phyloP scores from a whole-genome alignment of 2,797 vertebrate species.

The Argentina silus region DNA sequence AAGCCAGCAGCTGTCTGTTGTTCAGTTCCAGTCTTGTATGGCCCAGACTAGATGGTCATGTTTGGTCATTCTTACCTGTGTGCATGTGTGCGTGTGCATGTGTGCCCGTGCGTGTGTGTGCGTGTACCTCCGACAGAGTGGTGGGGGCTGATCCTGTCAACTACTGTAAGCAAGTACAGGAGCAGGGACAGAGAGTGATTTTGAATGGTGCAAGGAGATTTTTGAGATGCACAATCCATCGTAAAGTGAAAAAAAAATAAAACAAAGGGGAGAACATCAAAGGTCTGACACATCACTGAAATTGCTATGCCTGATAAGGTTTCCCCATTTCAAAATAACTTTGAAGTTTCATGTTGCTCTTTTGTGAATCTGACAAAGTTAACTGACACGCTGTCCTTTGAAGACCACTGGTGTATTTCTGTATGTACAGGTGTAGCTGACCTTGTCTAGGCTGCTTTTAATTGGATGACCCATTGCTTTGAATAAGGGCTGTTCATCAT shows the following conservation, averaged over 20 bases:
- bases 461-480: conserved; percentile 69
- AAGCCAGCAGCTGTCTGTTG: background rate
- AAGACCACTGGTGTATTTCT: conserved; percentile 56
- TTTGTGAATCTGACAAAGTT: conserved; percentile 70
- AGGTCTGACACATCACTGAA: conserved; percentile 60
- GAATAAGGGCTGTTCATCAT: conserved; percentile 59
- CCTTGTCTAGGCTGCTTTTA: conserved; percentile 66
- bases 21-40: conserved; percentile 1
- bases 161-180: conserved; percentile 27
- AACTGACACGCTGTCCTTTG: conserved; percentile 52
- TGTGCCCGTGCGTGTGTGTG: background rate
- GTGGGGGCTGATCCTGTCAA: conserved; percentile 26
- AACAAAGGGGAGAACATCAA: conserved; percentile 70
- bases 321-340: conserved; percentile 73
- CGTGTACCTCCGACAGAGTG: background rate
- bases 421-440: conserved; percentile 64
- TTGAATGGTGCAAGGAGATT: conserved; percentile 46
- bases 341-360: conserved; percentile 75
- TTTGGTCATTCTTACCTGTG: background rate
- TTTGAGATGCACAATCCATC: conserved; percentile 63
- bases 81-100: background rate
- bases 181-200: conserved; percentile 45
- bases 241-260: conserved; percentile 54
- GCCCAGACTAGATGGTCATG: background rate
- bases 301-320: conserved; percentile 67